Base-by-base conservation (phyloP, 2,888 invertebrate species). In the Epirrhoe alternata region DNA sequence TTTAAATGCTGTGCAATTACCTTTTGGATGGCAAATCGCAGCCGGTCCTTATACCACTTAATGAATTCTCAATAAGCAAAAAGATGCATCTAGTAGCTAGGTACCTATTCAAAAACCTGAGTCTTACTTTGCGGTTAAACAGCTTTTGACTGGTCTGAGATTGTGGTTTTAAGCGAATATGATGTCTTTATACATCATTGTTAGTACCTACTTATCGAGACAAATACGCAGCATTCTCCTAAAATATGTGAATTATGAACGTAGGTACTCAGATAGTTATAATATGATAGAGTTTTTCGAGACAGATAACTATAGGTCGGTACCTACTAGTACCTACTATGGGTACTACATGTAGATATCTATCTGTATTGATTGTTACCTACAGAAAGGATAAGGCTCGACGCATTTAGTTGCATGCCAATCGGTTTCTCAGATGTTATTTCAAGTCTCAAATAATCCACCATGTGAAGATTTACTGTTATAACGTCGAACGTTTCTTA, bases 31-130 rank as follows among this genome's bases (percentile, higher is more conserved):
- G 83, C 78, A 86, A 88, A 87, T 86, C 86, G 85, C 79, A 77
- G 84, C 80, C 82, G 75, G 82, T 82, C 75, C 75, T 72, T 68
- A 24, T 24, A 71, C 64, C 68, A 82, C 79, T 81, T 85, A 85
- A 85, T 88, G 84, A 87, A 88, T 85, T 86, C 82, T 67, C 83
- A 83, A 86, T 86, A 79, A 86, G 83, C 78, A 87, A 86, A 86
- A 86, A 85, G 73, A 69, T 68, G 58, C 63, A 38, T 50, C 45
- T 68, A 49, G 52, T 17, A 12, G 17, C 4, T 49, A 24, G 17
- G 30, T 60, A 52, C 49, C n/a, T n/a, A n/a, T 57, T 30, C 64
- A 65, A 61, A 65, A 61, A 61, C 45, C 31, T 31, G 47, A 56
- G 31, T 42, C 42, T 52, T 17, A 42, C 16, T 53, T 38, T 60